Base-by-base conservation (phyloP, 2,888 invertebrate genomes). In the Piscicola geometra region DNA sequence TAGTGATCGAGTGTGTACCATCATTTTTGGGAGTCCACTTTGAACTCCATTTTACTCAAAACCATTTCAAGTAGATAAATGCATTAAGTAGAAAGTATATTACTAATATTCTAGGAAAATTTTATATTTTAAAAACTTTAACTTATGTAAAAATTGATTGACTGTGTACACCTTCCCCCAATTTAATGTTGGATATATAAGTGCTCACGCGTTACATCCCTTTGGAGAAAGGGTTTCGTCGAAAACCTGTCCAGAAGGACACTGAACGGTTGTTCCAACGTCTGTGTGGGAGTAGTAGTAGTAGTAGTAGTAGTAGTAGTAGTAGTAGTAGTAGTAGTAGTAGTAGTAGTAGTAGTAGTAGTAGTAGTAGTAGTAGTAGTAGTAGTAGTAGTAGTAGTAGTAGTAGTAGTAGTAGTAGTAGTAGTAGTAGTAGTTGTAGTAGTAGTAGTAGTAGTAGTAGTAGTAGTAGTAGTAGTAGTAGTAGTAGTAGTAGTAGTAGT, bases 321-420 rank as follows among this genome's bases (percentile, higher is more conserved):
- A 64, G 64, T 64, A 64, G 64, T 64, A 64, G 64, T 64, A 30
- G 64, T 64, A 64, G 64, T 64, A 64, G 64, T 64, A 64, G 64
- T 64, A 64, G 64, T 64, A 64, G 64, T 64, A 64, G 64, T 64
- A 64, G 64, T 64, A 64, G 64, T 64, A 64, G 64, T 64, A 64
- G 64, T 64, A 64, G 64, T 64, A 64, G 64, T 64, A 30, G 64
- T 64, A 64, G 64, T 64, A 64, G 64, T 64, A 64, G 64, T 64
- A 64, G 64, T 64, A 64, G 64, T 64, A 64, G 64, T 64, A 64
- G 64, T 64, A 64, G 64, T 64, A 64, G 64, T 64, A 64, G 64
- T 64, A 64, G 64, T 64, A 64, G 64, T 64, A 64, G 64, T 64
- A 64, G 64, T 64, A 30, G 64, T 64, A 30, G 64, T 64, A 64